Evolutionary conservation across 30 jellyfish, hydroid and myxozoan genomes (phyloP).

Genomic region (Turritopsis dohrnii): DNA sequence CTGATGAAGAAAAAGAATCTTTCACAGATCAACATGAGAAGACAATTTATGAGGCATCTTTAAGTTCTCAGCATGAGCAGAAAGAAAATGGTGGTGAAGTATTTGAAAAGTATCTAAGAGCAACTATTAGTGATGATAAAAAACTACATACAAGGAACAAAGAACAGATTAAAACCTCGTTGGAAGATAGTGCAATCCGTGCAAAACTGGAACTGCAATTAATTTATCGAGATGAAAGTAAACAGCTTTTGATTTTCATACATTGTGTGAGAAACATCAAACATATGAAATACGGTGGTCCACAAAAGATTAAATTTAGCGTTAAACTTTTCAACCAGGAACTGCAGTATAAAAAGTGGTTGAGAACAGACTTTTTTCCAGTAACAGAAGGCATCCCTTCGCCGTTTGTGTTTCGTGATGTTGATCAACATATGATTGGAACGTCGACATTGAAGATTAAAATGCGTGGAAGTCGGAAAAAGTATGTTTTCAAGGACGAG

Average conservation of each 20-base stretch:
- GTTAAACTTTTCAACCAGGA: not conserved
- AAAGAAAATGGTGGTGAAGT: not conserved
- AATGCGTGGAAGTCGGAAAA: not conserved
- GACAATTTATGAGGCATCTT: no score
- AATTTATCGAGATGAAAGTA: not conserved
- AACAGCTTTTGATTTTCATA: not conserved
- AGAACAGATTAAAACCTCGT: not conserved
- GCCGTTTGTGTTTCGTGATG: not conserved
- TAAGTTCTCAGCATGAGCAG: not conserved
- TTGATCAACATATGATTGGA: not conserved
- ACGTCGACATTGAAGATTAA: not conserved
- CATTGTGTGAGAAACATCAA: not conserved
- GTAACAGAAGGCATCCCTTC: not conserved
- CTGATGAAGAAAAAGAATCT: no score
- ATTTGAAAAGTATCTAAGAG: not conserved
- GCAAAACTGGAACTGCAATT: not conserved
- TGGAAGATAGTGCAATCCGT: not conserved
- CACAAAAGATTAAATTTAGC: not conserved
- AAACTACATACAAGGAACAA: not conserved
- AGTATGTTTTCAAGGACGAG: not conserved
- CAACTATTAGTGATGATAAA: not conserved
- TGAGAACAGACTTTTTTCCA: not conserved
- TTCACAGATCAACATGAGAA: no score
- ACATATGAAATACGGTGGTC: not conserved
- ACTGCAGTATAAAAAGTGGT: not conserved